Evolutionary conservation across 2,888 invertebrate genomes (phyloP), one percentile per base, ranked within the genome.

Genomic region (Phlogophora meticulosa): DNA sequence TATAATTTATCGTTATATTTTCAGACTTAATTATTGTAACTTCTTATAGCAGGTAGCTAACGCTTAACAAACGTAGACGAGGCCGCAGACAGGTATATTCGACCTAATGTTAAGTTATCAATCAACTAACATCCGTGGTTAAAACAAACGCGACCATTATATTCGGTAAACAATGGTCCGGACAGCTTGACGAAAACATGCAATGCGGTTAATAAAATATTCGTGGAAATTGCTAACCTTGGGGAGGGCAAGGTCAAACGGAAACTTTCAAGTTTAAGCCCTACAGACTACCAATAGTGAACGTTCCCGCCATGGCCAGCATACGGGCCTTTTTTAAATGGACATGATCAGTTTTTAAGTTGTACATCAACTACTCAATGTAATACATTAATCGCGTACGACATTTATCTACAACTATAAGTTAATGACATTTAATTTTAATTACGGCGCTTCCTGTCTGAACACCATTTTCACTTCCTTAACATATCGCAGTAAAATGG

Each of bases 191-290:
- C 72, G 82, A 83, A 81, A 77, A 62, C 67, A 76, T 73, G 76
- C 73, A 76, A 63, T 81, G 76, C 75, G 73, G 78, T 72, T 79
- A 81, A 84, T 82, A 85, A 85, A 77, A 57, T 65, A 72, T 80
- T 85, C 84, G 75, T 85, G 85, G 83, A 88, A 89, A 86, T 73
- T 70, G 60, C 55, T 69, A 83, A 81, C 90, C 91, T 91, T 88
- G 86, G 45, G 22, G 68, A 86, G 87, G 89, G 83, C 92, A 93
- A 93, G 93, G 93, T 85, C 87, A 85, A 59, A 68, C 87, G 88
- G 89, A 89, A 89, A 90, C 90, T 90, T 91, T 91, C 90, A 88
- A 85, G 85, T 83, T 83, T 82, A 82, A 85, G 73, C 84, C 86
- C 87, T 86, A 78, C 74, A 72, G 28, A 42, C 32, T 46, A 32